A percentile compares a stretch with the other conserved stretches of the same genome.
Conservation (phyloP, 2,797 vertebrate genomes). For the Valencia hispanica region DNA sequence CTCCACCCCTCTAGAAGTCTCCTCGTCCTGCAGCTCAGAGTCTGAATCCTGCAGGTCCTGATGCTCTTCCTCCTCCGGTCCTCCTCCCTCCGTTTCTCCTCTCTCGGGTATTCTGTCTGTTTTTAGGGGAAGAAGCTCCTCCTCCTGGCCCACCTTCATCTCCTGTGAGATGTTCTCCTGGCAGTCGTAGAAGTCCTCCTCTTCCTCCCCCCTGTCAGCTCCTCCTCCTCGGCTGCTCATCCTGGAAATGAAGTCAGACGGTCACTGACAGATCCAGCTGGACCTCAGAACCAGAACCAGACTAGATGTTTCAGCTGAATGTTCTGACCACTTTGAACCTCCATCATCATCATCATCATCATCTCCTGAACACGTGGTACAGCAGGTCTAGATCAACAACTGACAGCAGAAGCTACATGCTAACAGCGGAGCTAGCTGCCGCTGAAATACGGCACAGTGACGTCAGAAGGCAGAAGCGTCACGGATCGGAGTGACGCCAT, state of each 20-base stretch:
- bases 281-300: neutral
- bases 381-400: neutral
- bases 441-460: too few relatives aligned
- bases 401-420: conserved; percentile 7
- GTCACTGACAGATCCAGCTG: neutral
- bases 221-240: conserved; percentile 39
- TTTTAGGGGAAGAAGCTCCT: neutral
- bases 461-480: neutral
- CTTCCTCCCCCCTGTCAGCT: conserved; percentile 14
- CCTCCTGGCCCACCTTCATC: neutral
- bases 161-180: conserved; percentile 82
- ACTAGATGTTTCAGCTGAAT: too few relatives aligned
- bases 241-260: conserved; percentile 1
- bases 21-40: conserved; percentile 70
- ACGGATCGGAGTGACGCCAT: neutral
- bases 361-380: neutral
- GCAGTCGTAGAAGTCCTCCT: conserved; percentile 86
- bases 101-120: conserved; percentile 12
- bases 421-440: conserved; percentile 7
- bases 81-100: neutral
- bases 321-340: neutral
- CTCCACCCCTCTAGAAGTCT: conserved; percentile 65
- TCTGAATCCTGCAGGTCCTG: conserved; percentile 31
- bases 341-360: neutral
- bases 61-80: neutral